Percentiles rank a stretch among this genome's conserved stretches.
phyloP scores from a whole-genome alignment of 2,888 invertebrate genomes.

The Drosophila paucipuncta region DNA sequence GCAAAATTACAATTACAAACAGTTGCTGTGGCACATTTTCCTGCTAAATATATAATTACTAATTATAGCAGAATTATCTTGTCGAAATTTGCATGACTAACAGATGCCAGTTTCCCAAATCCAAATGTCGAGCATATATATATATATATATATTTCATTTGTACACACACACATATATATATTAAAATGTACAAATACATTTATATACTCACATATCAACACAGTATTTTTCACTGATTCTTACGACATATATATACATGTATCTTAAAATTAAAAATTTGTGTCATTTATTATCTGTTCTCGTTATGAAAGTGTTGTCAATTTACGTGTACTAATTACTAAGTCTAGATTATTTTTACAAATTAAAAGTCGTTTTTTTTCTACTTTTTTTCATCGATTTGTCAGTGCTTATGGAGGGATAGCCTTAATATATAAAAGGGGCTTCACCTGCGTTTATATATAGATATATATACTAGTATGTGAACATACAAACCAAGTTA shows the following conservation, averaged over 20 bases:
- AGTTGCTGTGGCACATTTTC: constrained; percentile 38
- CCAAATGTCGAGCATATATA: constrained; percentile 11
- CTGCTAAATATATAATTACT: constrained; percentile 6
- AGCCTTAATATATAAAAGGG: constrained; percentile 4
- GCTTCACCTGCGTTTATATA: constrained; percentile 11
- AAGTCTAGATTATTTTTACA: constrained; percentile 3
- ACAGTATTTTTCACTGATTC: not conserved
- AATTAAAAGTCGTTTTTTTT: constrained; percentile 9
- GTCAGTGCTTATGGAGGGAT: constrained; percentile 19
- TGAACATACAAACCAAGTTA: constrained; percentile 14
- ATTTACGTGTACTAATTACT: not conserved
- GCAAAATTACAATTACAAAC: constrained; percentile 19
- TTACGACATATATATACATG: constrained; percentile 4
- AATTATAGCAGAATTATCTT: constrained; percentile 3
- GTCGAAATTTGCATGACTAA: constrained; percentile 20
- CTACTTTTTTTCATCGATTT: constrained; percentile 12
- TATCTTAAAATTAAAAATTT: constrained; percentile 4
- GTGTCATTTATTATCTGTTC: constrained; percentile 4
- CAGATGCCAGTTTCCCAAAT: constrained; percentile 27
- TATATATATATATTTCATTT: constrained; percentile 6
- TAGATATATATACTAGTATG: not conserved
- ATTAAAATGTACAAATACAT: constrained; percentile 16
- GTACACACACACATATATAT: constrained; percentile 3
- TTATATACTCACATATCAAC: constrained; percentile 6
- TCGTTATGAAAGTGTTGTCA: constrained; percentile 6